Percentiles rank a stretch among this genome's conserved stretches.
Conservation (phyloP, 2,797 vertebrate genomes). For the Coregonus sp. region DNA sequence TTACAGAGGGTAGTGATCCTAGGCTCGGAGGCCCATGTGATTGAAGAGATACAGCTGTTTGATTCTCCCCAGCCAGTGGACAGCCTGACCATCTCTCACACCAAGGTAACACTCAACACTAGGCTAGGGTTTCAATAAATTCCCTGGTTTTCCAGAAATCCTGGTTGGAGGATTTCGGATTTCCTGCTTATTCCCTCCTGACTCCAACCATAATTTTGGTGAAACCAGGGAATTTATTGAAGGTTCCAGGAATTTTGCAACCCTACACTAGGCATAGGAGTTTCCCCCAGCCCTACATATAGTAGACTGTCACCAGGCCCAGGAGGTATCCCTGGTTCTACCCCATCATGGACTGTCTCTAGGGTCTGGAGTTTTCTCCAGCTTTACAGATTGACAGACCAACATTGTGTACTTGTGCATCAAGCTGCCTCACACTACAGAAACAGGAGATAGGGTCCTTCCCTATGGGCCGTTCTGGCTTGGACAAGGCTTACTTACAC, state of each 20-base stretch:
- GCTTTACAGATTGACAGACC: no score
- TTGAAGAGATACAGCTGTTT: slow-evolving; percentile 96
- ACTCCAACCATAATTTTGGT: no score
- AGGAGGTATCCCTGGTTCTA: not conserved
- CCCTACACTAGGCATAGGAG: no score
- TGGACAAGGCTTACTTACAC: not conserved
- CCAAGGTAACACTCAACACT: slow-evolving; percentile 75
- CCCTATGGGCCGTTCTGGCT: not conserved
- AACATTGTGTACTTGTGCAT: no score
- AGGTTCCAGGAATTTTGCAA: no score
- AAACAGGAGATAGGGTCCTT: not conserved
- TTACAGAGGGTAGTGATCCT: slow-evolving; percentile 88
- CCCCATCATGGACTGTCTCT: not conserved
- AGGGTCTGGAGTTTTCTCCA: no score
- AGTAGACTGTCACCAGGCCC: not conserved
- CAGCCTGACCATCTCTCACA: slow-evolving; percentile 87
- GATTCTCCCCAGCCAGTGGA: slow-evolving; percentile 84
- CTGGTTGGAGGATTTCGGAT: no score
- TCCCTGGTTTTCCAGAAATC: no score
- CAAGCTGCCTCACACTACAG: not conserved
- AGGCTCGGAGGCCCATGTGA: slow-evolving; percentile 81
- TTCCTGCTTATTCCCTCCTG: no score
- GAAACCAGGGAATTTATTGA: no score
- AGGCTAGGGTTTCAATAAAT: no score
- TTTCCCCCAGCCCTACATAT: no score